A percentile compares a stretch with the other conserved stretches of the same genome.
These are phyloP conservation scores for Phymorhynchus buccinoides DNA, from an alignment of 1,140 invertebrate genomes.

Conservation along the genomic window DNA sequence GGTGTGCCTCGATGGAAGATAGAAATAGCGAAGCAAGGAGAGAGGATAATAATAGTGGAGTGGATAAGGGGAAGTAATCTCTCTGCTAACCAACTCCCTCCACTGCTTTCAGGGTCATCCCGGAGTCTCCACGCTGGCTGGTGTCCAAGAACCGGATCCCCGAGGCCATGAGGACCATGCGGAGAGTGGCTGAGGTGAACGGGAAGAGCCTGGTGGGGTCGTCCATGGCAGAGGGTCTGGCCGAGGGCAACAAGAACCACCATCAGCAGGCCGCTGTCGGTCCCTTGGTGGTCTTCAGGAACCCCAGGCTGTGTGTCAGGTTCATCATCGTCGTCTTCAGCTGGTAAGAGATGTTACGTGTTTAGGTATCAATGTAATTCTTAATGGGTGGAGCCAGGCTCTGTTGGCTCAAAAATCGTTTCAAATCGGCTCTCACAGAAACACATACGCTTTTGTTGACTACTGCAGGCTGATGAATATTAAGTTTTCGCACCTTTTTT, in stretches of 20 bases:
- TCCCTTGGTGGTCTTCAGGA: neutral
- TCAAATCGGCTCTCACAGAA: too few relatives aligned
- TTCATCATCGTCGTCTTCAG: neutral
- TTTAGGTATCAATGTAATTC: too few relatives aligned
- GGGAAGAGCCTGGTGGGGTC: conserved; percentile 49
- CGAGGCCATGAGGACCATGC: conserved; percentile 61
- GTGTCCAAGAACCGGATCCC: conserved; percentile 54
- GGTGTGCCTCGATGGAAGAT: too few relatives aligned
- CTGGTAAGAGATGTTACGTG: neutral
- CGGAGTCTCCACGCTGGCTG: conserved; percentile 68
- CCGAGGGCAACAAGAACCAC: neutral
- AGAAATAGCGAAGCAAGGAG: too few relatives aligned
- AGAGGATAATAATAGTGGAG: too few relatives aligned
- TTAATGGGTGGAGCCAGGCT: too few relatives aligned
- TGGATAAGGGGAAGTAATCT: too few relatives aligned
- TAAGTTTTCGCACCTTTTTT: too few relatives aligned
- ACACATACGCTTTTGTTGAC: too few relatives aligned
- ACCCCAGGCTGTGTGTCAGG: neutral
- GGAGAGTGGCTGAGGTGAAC: conserved; percentile 58
- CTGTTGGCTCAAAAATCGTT: too few relatives aligned
- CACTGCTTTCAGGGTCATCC: conserved; percentile 53
- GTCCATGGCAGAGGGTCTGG: conserved; percentile 36
- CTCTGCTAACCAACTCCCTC: neutral
- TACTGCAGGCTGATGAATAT: too few relatives aligned
- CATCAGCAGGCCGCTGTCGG: neutral